Evolutionary conservation across 1,140 invertebrate genomes (phyloP).

Genomic region (Vanessa atalanta): DNA sequence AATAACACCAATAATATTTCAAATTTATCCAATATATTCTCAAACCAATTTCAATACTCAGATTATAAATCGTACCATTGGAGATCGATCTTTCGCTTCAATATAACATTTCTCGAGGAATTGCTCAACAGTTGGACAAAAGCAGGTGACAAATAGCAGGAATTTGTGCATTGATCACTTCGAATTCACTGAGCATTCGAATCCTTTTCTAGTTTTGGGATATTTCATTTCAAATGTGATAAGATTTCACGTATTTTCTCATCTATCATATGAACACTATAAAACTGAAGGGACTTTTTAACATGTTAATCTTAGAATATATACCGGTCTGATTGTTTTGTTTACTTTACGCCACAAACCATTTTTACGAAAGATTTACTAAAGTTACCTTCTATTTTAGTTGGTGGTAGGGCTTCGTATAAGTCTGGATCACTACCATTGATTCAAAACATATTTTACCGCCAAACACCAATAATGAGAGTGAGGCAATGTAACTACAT

Average conservation of each 20-base stretch:
- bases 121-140: conserved; percentile 27
- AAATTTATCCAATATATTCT: neutral
- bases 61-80: conserved; percentile 24
- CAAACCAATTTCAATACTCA: neutral
- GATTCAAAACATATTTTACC: no score
- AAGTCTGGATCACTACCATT: no score
- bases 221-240: conserved; percentile 2
- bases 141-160: conserved; percentile 28
- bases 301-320: no score
- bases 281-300: no score
- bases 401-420: no score
- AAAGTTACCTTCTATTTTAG: no score
- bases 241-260: neutral
- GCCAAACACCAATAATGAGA: no score
- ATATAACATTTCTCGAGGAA: conserved; percentile 30
- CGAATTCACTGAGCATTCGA: neutral
- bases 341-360: no score
- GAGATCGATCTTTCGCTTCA: conserved; percentile 29
- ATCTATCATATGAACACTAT: no score
- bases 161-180: conserved; percentile 27
- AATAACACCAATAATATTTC: neutral
- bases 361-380: no score
- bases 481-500: no score
- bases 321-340: no score
- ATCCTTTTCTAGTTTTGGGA: neutral